Conservation (phyloP, 2,888 invertebrate genomes). For the Eupithecia dodoneata region DNA sequence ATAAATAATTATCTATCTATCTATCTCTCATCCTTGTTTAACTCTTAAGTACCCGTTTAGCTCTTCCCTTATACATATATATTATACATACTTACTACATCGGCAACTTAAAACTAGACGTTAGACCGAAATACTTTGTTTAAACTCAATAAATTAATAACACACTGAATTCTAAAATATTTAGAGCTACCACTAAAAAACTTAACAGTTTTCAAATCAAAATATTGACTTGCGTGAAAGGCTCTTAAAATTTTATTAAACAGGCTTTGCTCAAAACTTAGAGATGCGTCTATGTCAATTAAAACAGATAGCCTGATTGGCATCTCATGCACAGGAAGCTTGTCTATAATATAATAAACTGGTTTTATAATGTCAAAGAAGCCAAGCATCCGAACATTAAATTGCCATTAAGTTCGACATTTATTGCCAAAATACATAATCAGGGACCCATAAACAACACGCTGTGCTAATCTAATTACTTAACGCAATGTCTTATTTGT, state of each 20-base stretch:
- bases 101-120: not conserved
- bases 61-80: no score
- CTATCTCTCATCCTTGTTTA: no score
- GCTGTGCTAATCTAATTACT: constrained; percentile 80
- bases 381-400: not conserved
- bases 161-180: not conserved
- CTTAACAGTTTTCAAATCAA: no score
- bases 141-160: not conserved
- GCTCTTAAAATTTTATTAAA: not conserved
- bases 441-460: constrained; percentile 60
- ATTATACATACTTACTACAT: no score
- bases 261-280: not conserved
- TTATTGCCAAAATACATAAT: constrained; percentile 11
- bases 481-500: constrained; percentile 81
- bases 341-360: not conserved
- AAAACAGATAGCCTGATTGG: not conserved
- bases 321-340: not conserved
- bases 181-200: no score
- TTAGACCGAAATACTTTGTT: not conserved
- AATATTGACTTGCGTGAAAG: no score
- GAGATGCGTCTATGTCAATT: not conserved
- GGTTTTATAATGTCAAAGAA: constrained; percentile 2
- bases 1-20: no score
- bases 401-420: constrained; percentile 3
- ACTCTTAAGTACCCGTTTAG: no score